These are phyloP conservation scores for Phlogophora meticulosa DNA, from an alignment of 2,888 invertebrate genomes.

Conservation along the genomic window DNA sequence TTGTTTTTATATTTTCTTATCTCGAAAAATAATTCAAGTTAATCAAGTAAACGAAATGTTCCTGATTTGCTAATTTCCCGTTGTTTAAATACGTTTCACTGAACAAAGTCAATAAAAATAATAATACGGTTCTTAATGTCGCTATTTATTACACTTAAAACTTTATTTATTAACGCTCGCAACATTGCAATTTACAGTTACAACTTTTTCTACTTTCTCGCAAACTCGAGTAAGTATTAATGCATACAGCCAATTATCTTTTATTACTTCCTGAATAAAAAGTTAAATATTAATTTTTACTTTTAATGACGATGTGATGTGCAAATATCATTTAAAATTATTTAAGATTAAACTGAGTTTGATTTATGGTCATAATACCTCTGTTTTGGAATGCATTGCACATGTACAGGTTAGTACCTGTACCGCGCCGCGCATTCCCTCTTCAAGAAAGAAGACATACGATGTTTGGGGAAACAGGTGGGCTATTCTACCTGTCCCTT, in stretches of 20 bases:
- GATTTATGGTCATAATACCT: slow-evolving; percentile 12
- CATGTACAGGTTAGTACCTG: too few species aligned
- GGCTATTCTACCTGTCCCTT: too few species aligned
- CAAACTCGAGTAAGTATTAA: slow-evolving; percentile 48
- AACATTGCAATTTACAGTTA: slow-evolving; percentile 64
- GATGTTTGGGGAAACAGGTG: too few species aligned
- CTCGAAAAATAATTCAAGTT: not conserved
- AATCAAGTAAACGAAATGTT: not conserved
- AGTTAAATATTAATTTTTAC: slow-evolving; percentile 11
- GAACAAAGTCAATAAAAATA: slow-evolving; percentile 16
- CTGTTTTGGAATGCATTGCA: not conserved
- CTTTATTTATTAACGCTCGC: slow-evolving; percentile 56
- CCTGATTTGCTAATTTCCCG: not conserved
- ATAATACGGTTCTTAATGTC: not conserved
- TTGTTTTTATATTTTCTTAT: not conserved
- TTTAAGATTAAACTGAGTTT: slow-evolving; percentile 16
- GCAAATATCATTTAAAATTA: slow-evolving; percentile 34
- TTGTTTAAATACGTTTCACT: not conserved
- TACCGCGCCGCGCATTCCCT: too few species aligned
- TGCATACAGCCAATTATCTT: slow-evolving; percentile 64
- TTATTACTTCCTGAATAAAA: slow-evolving; percentile 50
- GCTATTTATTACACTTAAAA: slow-evolving; percentile 33
- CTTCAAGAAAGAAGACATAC: too few species aligned
- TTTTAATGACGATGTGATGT: slow-evolving; percentile 25
- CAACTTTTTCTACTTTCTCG: slow-evolving; percentile 69